Base-by-base conservation (phyloP, 2,888 invertebrate species). In the Baronia brevicornis region DNA sequence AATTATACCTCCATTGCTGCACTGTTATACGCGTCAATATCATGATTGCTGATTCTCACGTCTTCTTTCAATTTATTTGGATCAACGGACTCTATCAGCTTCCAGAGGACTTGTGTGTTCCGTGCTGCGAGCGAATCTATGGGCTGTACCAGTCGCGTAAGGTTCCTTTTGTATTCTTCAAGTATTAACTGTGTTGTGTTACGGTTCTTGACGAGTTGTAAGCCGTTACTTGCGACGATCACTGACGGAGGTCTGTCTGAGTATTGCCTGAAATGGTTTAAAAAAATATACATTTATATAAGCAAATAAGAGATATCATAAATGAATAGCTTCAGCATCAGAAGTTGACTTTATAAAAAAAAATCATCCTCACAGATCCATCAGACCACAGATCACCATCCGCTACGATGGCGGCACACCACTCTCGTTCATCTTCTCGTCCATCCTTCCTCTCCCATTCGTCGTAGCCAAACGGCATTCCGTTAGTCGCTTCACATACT, bases 21-120 rank as follows among this genome's bases (percentile, higher is more conserved):
- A 62, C 88, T 89, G 64, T 97, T 97, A 57, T 95, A 95, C 3
- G 90, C 80, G 66, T 97, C 95, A 48, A 97, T 93, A 59, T 94
- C 91, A 44, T 88, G 89, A 68, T 97, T 97, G 32, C 89, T 92
- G 17, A 97, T 89, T 61, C 88, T 86, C 30, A 88, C 87, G 11
- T 89, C 86, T 12, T 86, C 77, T 14, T 86, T 84, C 29, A 96
- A 59, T 57, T 91, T 92, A 23, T 88, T 87, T 24, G 82, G 82
- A 18, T 91, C 88, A 0, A 97, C 93, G 0, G 95, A 92, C 60
- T 95, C 96, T 49, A 94, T 91, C 28, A 95, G 69, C 48, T 93
- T 91, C 97, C 97, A 97, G 2, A 97, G 71, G 1, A 96, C 90
- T 24, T 88, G 88, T 0, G 92, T 90, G 32, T 90, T 90, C 39